phyloP scores from a whole-genome alignment of 2,113 vertebrate genomes.

The Sus scrofa region DNA sequence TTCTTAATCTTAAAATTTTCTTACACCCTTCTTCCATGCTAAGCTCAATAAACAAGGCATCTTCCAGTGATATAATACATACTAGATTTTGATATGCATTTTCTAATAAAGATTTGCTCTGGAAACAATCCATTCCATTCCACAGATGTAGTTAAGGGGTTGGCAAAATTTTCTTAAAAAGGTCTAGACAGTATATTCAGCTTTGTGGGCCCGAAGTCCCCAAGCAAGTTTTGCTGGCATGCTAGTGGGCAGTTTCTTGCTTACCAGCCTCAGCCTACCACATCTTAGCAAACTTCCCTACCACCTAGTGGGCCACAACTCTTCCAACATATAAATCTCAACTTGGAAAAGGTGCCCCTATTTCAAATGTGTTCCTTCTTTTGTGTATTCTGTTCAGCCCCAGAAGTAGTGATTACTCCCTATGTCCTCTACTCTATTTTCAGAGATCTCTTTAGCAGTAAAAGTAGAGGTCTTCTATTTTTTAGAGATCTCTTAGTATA shows the following conservation, averaged over 20 bases:
- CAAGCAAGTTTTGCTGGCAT: not conserved
- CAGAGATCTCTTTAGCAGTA: too few species aligned
- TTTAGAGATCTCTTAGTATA: not conserved
- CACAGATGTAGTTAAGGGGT: not conserved
- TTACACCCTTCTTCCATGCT: not conserved
- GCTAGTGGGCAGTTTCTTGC: not conserved
- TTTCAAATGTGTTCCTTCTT: constrained; percentile 24
- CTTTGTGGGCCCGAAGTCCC: not conserved
- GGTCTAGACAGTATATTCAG: not conserved
- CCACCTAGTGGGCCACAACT: not conserved
- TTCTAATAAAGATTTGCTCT: constrained; percentile 4
- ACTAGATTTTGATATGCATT: constrained; percentile 27
- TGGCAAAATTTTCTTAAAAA: not conserved
- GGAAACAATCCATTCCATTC: constrained; percentile 47
- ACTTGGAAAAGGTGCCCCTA: not conserved
- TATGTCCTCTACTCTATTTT: not conserved
- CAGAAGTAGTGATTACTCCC: not conserved
- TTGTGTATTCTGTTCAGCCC: not conserved
- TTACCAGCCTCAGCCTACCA: not conserved
- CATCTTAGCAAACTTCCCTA: not conserved
- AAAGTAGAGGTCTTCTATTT: too few species aligned
- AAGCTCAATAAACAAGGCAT: not conserved
- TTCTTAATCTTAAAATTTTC: not conserved
- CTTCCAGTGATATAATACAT: not conserved
- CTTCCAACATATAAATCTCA: not conserved